Base-by-base conservation (phyloP, 23 tunicate genomes). In the Corella eumyota region DNA sequence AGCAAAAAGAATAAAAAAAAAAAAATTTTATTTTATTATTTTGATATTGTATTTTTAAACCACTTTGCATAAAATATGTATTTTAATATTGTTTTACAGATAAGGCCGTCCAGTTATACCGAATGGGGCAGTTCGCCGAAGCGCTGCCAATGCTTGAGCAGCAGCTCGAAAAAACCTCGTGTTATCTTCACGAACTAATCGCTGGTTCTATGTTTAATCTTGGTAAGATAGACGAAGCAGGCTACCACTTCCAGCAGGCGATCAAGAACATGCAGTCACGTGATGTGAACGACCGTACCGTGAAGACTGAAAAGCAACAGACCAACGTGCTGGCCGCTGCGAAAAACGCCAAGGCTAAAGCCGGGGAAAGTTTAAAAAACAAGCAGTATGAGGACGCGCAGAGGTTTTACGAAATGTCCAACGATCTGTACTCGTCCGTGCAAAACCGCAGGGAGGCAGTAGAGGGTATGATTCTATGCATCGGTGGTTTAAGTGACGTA, bases 81-180 rank as follows among this genome's bases (percentile, higher is more conserved):
- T 20, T 6, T 30, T 55, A 13, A 54, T 11, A n/a, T 26, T 24
- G 45, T 50, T 75, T 32, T 29, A 5, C 36, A 75, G 81, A 75
- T 57, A 75, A 75, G 56, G 81, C 81, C 15, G 69, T 75, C 6
- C 81, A 75, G 56, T 27, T 75, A 4, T 75, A 75, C 54, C 29
- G 81, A 65, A 75, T 75, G 81, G 81, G 81, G 15, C 81, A 75
- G 32, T 75, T 31, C 52, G 71, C 81, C 0, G 81, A 75, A 65
- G 81, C 81, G 5, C 28, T 75, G 51, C 81, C 81, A 5, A 75
- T 75, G 81, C 65, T 75, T 0, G 81, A 75, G 40, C 81, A 65
- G 17, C 81, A 75, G 34, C 81, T 75, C 3, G 81, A 75, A 67
- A 75, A 75, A 36, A 75, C 72, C 33, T 55, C 44, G 22, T 75